Base-by-base conservation (phyloP, 2,113 vertebrate genomes). In the Aepyceros melampus region DNA sequence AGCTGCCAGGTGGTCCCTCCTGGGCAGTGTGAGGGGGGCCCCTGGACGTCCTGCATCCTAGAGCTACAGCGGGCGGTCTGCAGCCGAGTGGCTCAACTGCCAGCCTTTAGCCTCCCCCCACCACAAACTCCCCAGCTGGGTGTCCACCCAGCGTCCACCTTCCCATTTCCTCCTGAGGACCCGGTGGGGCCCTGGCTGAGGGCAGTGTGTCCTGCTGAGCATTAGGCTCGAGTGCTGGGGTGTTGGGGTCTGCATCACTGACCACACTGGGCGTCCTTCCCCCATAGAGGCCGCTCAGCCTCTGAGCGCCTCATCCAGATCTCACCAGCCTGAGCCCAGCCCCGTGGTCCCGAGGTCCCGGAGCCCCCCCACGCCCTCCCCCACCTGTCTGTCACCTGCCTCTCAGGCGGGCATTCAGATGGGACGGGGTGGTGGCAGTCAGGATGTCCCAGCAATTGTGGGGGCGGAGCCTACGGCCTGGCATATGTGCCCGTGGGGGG, bases 261-360 rank as follows among this genome's bases (percentile, higher is more conserved):
- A 56, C 76, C 16, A 14, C 9, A n/a, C 33, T 25, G 4, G 56
- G 55, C 0, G 1, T 40, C 56, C 23, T 7, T 36, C 55, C 11
- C 8, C 15, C 8, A 12, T 3, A 13, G 53, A 55, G 71, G 40
- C 19, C 1, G 14, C 7, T 17, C 53, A 58, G 33, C 33, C 56
- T 43, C 40, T 0, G 0, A 27, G n/a, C 0, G 1, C 10, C 4
- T 33, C 1, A 6, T 51, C 89, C 43, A 6, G 8, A 25, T 45
- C 16, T 4, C 9, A 13, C 79, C 79, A 33, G 12, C 47, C 79
- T 51, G 79, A n/a, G 47, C 79, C 79, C 15, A 5, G 16, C 45
- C 45, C 45, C 5, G 0, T 0, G 16, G 76, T 33, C 25, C 74
- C 1, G 0, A 36, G 33, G n/a, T 21, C 40, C 6, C 0, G 15